Evolutionary conservation across 1,140 invertebrate genomes (phyloP), one percentile per base, ranked within the genome.

Genomic region (Eueides isabella): DNA sequence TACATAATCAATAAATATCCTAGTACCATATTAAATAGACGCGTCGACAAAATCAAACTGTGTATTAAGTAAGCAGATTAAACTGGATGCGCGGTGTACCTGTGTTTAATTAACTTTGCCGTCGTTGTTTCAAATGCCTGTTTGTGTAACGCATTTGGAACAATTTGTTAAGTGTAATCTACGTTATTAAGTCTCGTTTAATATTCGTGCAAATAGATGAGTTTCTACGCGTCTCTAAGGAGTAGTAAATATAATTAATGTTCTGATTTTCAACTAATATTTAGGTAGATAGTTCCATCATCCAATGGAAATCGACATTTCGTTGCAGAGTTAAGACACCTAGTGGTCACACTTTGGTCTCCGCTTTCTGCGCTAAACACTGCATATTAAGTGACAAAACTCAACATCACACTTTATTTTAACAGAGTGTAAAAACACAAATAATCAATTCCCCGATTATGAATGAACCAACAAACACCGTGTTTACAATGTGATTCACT

Each of bases 121-220:
- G 48, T 55, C 48, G 19, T 55, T 55, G 48, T 55, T 55, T 26
- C 48, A 23, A 55, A 55, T 55, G 48, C 48, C 19, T 55, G 48
- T 55, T 55, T 26, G 48, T 12, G 23, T 55, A 23, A 55, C 48
- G 23, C 48, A 55, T 55, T 55, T 26, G 11, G 9, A 55, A 26
- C 48, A 23, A 55, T 55, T 55, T 55, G 48, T 55, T 55, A 55
- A 55, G 48, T 55, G 48, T 55, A 55, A 55, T 55, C 48, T 55
- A 55, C 19, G 48, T 55, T 55, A 55, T 55, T 55, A 55, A 9
- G 48, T 55, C 9, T 55, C 48, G 23, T 23, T 55, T 55, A 55
- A 55, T 55, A 55, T 55, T 55, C 7, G 19, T 12, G 19, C 19
- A 26, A 55, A 55, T 55, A 55, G 6, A 55, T 55, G 23, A 55